A percentile compares a stretch with the other conserved stretches of the same genome.
phyloP scores from a whole-genome alignment of 2,888 invertebrate genomes.

The Cantharis lateralis region DNA sequence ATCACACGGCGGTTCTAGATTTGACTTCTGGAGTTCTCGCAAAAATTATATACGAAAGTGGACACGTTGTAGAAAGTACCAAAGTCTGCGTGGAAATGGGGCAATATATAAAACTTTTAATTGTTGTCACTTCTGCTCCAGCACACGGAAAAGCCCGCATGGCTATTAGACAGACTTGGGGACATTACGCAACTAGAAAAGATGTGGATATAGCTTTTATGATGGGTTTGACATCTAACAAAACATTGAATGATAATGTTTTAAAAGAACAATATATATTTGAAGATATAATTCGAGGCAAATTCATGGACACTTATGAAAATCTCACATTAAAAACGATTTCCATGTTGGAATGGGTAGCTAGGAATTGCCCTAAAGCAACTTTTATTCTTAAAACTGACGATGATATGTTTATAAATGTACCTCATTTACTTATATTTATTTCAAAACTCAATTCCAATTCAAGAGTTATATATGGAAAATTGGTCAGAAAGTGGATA shows the following conservation, averaged over 20 bases:
- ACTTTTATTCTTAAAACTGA: constrained; percentile 3
- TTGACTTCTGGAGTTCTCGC: constrained; percentile 53
- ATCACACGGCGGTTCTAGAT: constrained; percentile 16
- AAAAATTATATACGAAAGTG: constrained; percentile 69
- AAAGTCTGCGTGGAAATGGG: constrained; percentile 72
- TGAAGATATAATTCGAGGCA: constrained; percentile 49
- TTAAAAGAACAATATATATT: constrained; percentile 71
- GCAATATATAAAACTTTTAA: constrained; percentile 63
- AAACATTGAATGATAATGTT: constrained; percentile 57
- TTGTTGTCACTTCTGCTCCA: constrained; percentile 76
- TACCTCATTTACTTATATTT: not conserved
- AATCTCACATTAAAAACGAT: not conserved
- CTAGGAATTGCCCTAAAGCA: not conserved
- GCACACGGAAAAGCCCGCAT: constrained; percentile 70
- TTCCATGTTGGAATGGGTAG: not conserved
- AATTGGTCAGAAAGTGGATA: not conserved
- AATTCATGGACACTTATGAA: not conserved
- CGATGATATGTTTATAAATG: not conserved
- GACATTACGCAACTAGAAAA: constrained; percentile 68
- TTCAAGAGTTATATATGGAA: not conserved
- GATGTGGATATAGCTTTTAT: constrained; percentile 70
- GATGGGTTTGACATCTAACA: constrained; percentile 64
- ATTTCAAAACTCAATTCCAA: not conserved
- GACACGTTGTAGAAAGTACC: constrained; percentile 68
- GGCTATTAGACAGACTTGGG: constrained; percentile 82